Evolutionary conservation across 2,113 vertebrate species (phyloP), one percentile per base, ranked within the genome.

Genomic region (Protobothrops mucrosquamatus): DNA sequence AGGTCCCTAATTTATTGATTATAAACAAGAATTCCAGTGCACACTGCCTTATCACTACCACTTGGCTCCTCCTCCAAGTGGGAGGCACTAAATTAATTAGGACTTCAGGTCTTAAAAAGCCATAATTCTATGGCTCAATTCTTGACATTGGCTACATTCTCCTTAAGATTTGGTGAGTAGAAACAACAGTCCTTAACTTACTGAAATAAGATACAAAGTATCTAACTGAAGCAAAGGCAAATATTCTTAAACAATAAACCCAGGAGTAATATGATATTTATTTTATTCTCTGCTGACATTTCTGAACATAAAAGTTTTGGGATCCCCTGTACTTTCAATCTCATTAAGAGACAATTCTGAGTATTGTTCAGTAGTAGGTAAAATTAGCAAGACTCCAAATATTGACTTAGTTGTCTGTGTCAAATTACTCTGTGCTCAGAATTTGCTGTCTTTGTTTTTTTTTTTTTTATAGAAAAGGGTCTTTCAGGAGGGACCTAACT

Each of bases 301-400:
- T 59, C 88, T 93, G 87, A 94, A 54, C 56, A 94, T 88, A 91
- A 92, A 95, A 94, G 93, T 96, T 81, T 94, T 93, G 92, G 88
- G 74, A 81, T 81, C 92, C 94, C 89, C 91, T 95, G 46, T 52
- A 64, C 26, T 51, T 92, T 94, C 93, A 94, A 89, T 4, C 94
- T 94, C 87, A 95, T 86, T 48, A 89, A 94, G 95, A 69, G 93
- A 61, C 55, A 90, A 93, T 91, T 94, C 95, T 94, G 93, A 96
- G 92, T 97, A 95, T 96, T 96, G 94, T 97, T 18, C 20, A 87
- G 94, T 94, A 95, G 94, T 93, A 93, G 93, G 18, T 34, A 96
- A 97, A 51, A 96, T 97, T 98, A 98, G 97, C 94, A 97, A 95
- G 85, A 93, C 92, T 96, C 94, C 96, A 98, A 98, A 98, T 97